These are phyloP conservation scores for Brachymystax lenok DNA, from an alignment of 2,797 vertebrate species.

Conservation along the genomic window DNA sequence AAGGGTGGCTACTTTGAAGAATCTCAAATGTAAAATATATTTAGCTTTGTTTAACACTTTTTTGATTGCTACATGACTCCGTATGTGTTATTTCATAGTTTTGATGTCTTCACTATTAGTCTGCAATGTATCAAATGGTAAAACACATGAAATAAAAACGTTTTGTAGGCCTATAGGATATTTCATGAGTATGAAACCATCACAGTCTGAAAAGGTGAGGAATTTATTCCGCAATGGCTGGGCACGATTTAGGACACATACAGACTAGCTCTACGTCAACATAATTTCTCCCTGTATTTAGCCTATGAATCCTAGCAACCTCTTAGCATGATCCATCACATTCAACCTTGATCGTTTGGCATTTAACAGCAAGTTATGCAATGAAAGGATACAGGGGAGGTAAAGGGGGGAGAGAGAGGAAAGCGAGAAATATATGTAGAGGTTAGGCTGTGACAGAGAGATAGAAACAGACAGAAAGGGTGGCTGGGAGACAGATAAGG, in stretches of 20 bases:
- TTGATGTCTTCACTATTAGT: too few relatives aligned
- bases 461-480: conserved; percentile 12
- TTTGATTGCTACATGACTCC: too few relatives aligned
- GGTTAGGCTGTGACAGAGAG: neutral
- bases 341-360: neutral
- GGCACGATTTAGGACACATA: neutral
- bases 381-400: neutral
- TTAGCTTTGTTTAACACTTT: too few relatives aligned
- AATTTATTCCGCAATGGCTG: too few relatives aligned
- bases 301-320: conserved; percentile 13
- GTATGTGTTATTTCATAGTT: too few relatives aligned
- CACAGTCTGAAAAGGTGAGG: too few relatives aligned
- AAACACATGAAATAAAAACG: too few relatives aligned
- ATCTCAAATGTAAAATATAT: too few relatives aligned
- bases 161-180: too few relatives aligned
- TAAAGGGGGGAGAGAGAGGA: neutral
- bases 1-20: too few relatives aligned
- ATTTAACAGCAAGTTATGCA: conserved; percentile 7
- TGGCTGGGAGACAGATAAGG: conserved; percentile 36
- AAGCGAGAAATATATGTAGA: neutral
- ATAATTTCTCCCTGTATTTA: conserved; percentile 8
- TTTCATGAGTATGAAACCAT: too few relatives aligned
- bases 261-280: neutral
- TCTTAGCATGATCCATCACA: neutral
- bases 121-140: too few relatives aligned